Base-by-base conservation (phyloP, 1,140 invertebrate species). In the Ruditapes philippinarum region DNA sequence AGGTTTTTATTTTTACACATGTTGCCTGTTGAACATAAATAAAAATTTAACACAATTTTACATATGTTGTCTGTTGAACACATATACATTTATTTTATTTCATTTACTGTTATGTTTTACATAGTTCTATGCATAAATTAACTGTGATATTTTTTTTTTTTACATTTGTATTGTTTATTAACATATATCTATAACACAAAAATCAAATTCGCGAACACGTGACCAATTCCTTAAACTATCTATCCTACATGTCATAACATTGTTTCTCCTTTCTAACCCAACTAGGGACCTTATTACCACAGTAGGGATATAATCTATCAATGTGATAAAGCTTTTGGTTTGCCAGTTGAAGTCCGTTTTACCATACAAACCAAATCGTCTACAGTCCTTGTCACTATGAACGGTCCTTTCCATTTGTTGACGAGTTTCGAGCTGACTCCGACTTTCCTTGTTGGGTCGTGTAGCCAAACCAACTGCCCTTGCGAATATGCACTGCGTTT, bases 321-420 rank as follows among this genome's bases (percentile, higher is more conserved):
- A 78, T n/a, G n/a, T 78, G 74, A 45, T 78, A 78, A n/a, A 22
- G 74, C 38, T 40, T 78, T 49, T 25, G 74, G 42, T 49, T 51
- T 45, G 12, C 74, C 74, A n/a, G 22, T 49, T 0, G 40, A 78
- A 9, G 74, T 78, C 7, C 42, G 11, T 49, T 78, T 45, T 7
- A 78, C 74, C 74, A 45, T 49, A 33, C 74, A 78, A 28, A 78
- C 74, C 40, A 78, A 49, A 45, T 78, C 74, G 40, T 78, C 40
- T n/a, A 78, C n/a, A n/a, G n/a, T 49, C 31, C 49, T 78, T 22
- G 74, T 78, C 5, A 45, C 7, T 28, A 78, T 17, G 28, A n/a
- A 78, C 19, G 42, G 74, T 14, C 42, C 74, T 49, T 78, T 78
- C 74, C 38, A 78, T 51, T 28, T 51, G 25, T 78, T 51, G 11